phyloP scores from a whole-genome alignment of 2,113 vertebrate species.

The Caranx melampygus region DNA sequence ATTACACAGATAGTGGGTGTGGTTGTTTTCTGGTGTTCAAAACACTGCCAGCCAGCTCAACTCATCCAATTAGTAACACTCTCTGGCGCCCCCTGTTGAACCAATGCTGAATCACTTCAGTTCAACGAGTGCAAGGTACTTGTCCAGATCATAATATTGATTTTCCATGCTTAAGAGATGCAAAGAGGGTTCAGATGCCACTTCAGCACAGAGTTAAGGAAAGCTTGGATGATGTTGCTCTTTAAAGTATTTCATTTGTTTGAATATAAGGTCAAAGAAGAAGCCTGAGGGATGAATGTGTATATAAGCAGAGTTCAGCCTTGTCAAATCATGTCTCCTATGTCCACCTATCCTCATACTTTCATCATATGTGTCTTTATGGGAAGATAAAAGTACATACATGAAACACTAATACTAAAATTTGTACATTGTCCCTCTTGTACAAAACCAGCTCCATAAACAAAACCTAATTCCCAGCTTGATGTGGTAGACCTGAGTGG shows the following conservation, averaged over 20 bases:
- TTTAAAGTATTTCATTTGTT: background rate
- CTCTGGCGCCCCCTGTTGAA: constrained; percentile 70
- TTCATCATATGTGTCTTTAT: background rate
- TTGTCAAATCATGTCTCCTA: background rate
- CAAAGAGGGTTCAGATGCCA: background rate
- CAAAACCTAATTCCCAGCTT: background rate
- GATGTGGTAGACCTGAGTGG: background rate
- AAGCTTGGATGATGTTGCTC: background rate
- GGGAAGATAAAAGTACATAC: too few species aligned
- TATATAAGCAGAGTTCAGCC: background rate
- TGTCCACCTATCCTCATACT: background rate
- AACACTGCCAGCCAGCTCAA: background rate
- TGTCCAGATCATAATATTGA: background rate
- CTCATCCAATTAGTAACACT: constrained; percentile 24
- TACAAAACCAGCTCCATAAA: background rate
- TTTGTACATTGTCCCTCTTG: background rate
- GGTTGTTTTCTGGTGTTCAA: background rate
- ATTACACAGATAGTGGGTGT: too few species aligned
- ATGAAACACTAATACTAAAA: too few species aligned
- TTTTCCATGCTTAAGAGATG: background rate
- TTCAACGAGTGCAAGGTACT: background rate
- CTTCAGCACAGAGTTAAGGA: background rate
- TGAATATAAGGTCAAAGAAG: background rate
- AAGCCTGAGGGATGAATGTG: background rate
- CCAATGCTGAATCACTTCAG: background rate